These are phyloP conservation scores for Protonibea diacanthus DNA, from an alignment of 2,797 vertebrate species.

Conservation along the genomic window DNA sequence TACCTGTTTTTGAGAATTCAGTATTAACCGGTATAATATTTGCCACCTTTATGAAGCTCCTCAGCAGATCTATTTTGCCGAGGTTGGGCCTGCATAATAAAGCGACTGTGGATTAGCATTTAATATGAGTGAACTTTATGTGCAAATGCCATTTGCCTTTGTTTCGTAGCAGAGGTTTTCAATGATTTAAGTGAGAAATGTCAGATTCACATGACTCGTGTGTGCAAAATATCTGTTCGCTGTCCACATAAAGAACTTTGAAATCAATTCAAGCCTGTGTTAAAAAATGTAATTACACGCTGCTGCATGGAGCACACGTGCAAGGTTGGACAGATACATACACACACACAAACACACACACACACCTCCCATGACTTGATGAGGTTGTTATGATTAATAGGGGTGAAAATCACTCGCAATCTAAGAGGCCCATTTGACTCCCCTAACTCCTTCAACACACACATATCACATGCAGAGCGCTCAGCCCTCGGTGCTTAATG, in stretches of 20 bases:
- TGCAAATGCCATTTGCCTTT: conserved; percentile 56
- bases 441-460: conserved; percentile 64
- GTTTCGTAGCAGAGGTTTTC: conserved; percentile 38
- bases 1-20: conserved; percentile 21
- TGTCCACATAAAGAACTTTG: conserved; percentile 12
- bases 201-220: conserved; percentile 38
- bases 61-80: conserved; percentile 18
- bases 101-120: conserved; percentile 55
- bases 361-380: conserved; percentile 60
- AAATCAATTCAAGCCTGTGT: conserved; percentile 28
- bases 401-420: conserved; percentile 81
- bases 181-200: conserved; percentile 53
- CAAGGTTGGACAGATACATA: conserved; percentile 4
- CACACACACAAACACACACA: conserved; percentile 7
- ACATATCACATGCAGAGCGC: conserved; percentile 67
- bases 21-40: conserved; percentile 32
- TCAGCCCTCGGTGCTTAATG: conserved; percentile 80
- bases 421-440: conserved; percentile 74
- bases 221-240: conserved; percentile 47
- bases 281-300: conserved; percentile 21
- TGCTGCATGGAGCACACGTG: not conserved
- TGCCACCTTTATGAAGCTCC: conserved; percentile 36
- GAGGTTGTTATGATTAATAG: conserved; percentile 85
- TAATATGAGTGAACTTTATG: conserved; percentile 54
- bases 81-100: conserved; percentile 45